These are phyloP conservation scores for Amniataba percoides DNA, from an alignment of 2,797 vertebrate genomes.

Conservation along the genomic window DNA sequence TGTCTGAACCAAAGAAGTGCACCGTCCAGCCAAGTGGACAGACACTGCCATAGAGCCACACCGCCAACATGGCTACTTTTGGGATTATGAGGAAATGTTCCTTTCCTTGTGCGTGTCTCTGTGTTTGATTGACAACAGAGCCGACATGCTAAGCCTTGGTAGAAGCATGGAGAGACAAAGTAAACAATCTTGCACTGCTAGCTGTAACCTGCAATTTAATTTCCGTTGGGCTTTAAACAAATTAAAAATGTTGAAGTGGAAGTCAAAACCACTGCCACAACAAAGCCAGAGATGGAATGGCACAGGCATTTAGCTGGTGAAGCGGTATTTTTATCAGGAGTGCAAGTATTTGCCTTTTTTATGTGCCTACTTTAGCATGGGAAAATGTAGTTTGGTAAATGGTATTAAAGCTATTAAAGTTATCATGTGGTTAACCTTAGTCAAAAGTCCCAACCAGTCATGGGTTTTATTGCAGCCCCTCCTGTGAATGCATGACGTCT, in stretches of 20 bases:
- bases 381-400: background rate
- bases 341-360: background rate
- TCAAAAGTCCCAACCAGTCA: background rate
- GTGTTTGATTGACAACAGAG: conserved; percentile 17
- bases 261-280: conserved; percentile 40
- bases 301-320: background rate
- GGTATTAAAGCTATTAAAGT: background rate
- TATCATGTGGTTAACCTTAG: background rate
- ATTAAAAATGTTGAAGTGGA: conserved; percentile 19
- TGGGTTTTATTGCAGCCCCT: conserved; percentile 6
- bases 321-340: conserved; percentile 14
- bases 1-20: background rate
- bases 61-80: background rate
- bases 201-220: conserved; percentile 37
- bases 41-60: background rate
- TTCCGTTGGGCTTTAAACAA: conserved; percentile 17
- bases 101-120: background rate
- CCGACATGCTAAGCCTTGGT: background rate
- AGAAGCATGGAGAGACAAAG: conserved; percentile 1
- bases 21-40: background rate
- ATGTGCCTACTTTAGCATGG: conserved; percentile 2
- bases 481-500: background rate
- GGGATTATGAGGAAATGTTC: background rate
- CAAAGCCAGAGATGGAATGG: conserved; percentile 29
- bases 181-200: conserved; percentile 18